Percentiles rank a stretch among this genome's conserved stretches.
These are phyloP conservation scores for Leptinotarsa haldemani DNA, from an alignment of 2,888 invertebrate species.

Conservation along the genomic window DNA sequence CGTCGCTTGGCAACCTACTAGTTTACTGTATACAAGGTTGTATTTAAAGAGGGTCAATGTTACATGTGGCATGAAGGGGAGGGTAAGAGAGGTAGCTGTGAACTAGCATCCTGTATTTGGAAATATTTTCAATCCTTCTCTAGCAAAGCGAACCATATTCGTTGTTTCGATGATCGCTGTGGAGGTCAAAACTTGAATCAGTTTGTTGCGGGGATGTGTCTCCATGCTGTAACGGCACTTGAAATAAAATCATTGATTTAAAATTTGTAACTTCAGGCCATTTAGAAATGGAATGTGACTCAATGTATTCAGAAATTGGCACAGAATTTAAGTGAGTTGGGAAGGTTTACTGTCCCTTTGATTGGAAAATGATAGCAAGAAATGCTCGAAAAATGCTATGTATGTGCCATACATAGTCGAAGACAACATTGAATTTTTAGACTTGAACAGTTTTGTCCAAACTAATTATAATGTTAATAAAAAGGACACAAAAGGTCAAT, in stretches of 20 bases:
- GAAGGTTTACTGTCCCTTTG: too few species aligned
- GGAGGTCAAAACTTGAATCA: constrained; percentile 53
- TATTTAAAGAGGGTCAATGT: constrained; percentile 42
- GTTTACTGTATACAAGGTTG: constrained; percentile 46
- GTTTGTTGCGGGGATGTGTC: constrained; percentile 49
- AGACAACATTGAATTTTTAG: too few species aligned
- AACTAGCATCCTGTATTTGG: constrained; percentile 43
- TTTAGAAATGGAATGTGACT: constrained; percentile 41
- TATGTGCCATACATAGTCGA: too few species aligned
- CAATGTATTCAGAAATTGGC: constrained; percentile 47
- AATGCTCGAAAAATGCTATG: too few species aligned
- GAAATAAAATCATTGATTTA: constrained; percentile 45
- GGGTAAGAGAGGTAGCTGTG: constrained; percentile 48
- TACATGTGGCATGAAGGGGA: constrained; percentile 50
- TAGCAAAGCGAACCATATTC: constrained; percentile 34
- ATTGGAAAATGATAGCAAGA: too few species aligned
- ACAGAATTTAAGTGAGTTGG: not conserved
- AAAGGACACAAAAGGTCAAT: too few species aligned
- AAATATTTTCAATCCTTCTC: constrained; percentile 48
- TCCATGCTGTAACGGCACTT: constrained; percentile 46
- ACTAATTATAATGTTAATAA: too few species aligned
- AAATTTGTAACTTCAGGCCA: constrained; percentile 45
- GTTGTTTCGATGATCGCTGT: constrained; percentile 51
- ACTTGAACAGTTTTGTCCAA: too few species aligned
- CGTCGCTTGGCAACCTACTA: constrained; percentile 38